These are phyloP conservation scores for Halictus quadricinctus DNA, from an alignment of 2,888 invertebrate genomes.

Conservation along the genomic window DNA sequence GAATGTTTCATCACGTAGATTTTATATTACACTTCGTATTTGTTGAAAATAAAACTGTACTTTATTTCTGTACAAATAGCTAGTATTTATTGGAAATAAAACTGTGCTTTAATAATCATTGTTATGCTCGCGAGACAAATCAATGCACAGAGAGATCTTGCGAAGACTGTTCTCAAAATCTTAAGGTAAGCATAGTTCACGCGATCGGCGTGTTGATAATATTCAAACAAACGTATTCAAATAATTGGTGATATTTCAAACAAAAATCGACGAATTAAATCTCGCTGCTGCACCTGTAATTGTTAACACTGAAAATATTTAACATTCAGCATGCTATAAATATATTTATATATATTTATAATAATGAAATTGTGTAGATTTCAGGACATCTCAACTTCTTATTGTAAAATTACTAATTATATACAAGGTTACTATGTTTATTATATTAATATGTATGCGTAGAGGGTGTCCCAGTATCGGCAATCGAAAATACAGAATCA, in stretches of 20 bases:
- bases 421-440: not conserved
- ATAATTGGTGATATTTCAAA: no score
- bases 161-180: conserved; percentile 11
- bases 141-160: not conserved
- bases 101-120: conserved; percentile 32
- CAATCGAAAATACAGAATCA: not conserved
- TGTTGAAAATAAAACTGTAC: conserved; percentile 39
- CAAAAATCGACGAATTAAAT: not conserved
- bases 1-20: conserved; percentile 17
- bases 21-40: conserved; percentile 44
- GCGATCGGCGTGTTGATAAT: not conserved
- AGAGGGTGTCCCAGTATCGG: not conserved
- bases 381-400: not conserved
- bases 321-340: not conserved
- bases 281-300: not conserved
- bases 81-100: conserved; percentile 37
- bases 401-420: not conserved
- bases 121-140: not conserved
- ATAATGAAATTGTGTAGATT: not conserved
- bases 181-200: not conserved
- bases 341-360: not conserved
- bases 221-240: no score
- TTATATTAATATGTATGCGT: not conserved
- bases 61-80: conserved; percentile 36
- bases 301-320: not conserved